Conservation (phyloP, 2,888 invertebrate species). For the Peribatodes rhomboidaria region DNA sequence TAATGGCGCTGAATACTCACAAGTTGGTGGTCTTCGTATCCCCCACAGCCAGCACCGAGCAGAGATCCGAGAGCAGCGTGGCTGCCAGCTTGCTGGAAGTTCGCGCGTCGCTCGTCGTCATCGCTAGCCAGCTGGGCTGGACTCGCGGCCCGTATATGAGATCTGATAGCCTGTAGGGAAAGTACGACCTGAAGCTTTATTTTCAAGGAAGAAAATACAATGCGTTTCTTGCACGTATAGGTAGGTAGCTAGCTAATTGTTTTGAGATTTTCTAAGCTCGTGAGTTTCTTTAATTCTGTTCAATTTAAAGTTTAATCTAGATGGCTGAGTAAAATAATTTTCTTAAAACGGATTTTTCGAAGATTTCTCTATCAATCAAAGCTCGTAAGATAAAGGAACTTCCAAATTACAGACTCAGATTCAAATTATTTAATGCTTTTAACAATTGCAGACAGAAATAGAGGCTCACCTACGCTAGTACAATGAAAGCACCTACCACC, state of each 20-base stretch:
- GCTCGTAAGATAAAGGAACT: background rate
- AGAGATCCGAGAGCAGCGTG: conserved; percentile 79
- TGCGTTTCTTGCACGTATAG: no score
- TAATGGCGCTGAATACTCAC: conserved; percentile 88
- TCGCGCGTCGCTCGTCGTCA: conserved; percentile 71
- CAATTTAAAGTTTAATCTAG: background rate
- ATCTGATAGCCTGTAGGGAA: conserved; percentile 85
- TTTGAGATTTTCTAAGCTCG: background rate
- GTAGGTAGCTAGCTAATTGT: no score
- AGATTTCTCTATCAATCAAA: no score
- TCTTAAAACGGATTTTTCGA: no score
- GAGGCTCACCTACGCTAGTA: conserved; percentile 8
- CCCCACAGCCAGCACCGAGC: conserved; percentile 88
- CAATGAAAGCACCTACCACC: conserved; percentile 69
- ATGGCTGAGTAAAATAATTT: no score
- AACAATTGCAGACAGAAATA: background rate
- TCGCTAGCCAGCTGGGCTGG: conserved; percentile 89
- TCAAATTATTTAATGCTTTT: no score
- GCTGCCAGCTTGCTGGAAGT: conserved; percentile 67
- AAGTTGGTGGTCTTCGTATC: conserved; percentile 96
- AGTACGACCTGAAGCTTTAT: background rate
- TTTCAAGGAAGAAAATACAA: no score
- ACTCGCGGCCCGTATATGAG: conserved; percentile 89
- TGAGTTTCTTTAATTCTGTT: background rate
- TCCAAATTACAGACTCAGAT: no score